Base-by-base conservation (phyloP, 2,113 vertebrate species). In the Apaloderma vittatum region DNA sequence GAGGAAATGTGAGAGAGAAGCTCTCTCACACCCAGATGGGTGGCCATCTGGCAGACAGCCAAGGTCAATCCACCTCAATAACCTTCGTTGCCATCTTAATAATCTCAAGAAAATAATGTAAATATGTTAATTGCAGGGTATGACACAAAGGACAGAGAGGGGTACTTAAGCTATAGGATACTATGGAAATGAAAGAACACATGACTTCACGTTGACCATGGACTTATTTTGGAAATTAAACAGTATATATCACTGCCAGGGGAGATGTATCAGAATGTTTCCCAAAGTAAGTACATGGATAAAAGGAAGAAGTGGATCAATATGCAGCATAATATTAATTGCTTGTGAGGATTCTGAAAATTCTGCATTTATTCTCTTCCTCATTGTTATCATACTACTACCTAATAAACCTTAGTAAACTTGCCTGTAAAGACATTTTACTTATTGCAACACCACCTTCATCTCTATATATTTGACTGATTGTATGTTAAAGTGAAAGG, bases 91-190 rank as follows among this genome's bases (percentile, higher is more conserved):
- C 4, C 54, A 8, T 37, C 62, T 75, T 36, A 83, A 4, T 65
- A 76, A 67, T 55, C 15, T 68, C 34, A 63, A 73, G 77, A 68
- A 90, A 94, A 76, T 30, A 32, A 62, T 9, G 8, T 58, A 58
- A 48, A 32, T 55, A 2, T 70, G 20, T 65, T 36, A 22, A 15
- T 36, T 75, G 14, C 24, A 30, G 10, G 9, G 9, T 51, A 34
- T 0, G 0, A 46, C 48, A 59, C 32, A 51, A 80, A 76, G 37
- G 24, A 63, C 13, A 75, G 48, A 67, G 17, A 52, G 4, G 9
- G 37, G 6, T 72, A 8, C 15, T 93, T 76, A 40, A 75, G 8
- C 4, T 34, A 11, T 12, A 57, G 36, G 15, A 30, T 66, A n/a
- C 15, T 80, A 18, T 21, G 40, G 12, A 61, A 40, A 27, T 27